Base-by-base conservation (phyloP, 2,797 vertebrate species). In the Anniella stebbinsi region DNA sequence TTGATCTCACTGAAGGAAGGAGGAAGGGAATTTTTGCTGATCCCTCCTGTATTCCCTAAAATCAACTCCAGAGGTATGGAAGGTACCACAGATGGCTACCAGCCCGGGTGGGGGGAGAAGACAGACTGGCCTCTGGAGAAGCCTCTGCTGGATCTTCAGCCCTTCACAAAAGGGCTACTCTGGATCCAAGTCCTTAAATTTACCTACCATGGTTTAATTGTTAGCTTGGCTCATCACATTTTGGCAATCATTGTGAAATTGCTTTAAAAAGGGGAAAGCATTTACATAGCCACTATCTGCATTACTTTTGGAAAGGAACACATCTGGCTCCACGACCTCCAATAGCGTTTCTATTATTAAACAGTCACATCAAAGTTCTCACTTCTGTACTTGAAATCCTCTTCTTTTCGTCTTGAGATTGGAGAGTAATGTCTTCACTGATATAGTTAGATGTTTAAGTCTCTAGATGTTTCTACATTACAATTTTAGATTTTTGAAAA, bases 301-400 rank as follows among this genome's bases (percentile, higher is more conserved):
- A 89, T 2, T 88, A 70, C 87, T 83, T 88, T 93, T 89, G 90
- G 92, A 93, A 94, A 94, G 90, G 89, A 92, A 92, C 86, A 18
- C 69, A 92, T 95, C 94, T 96, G 94, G 90, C 88, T 84, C 30
- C 28, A 67, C 25, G 51, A 41, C 67, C 77, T 78, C 38, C 45
- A 78, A 70, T 6, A 60, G n/a, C 36, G n/a, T 21, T 81, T 87
- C 38, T 41, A 30, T 17, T n/a, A 83, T 12, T 88, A n/a, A 88
- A 75, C 18, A 66, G 69, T 12, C 33, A 70, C 15, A 33, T 13
- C 66, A 88, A 63, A 73, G 73, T 82, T n/a, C 69, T 77, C 11
- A 13, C 30, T 48, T 48, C 54, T 75, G 12, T 75, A 63, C 4
- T 41, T 28, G 38, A 25, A 13, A 84, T 33, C 60, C 12, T 78